Evolutionary conservation across 2,113 vertebrate genomes (phyloP).

Genomic region (Corythornis madagascariensis): DNA sequence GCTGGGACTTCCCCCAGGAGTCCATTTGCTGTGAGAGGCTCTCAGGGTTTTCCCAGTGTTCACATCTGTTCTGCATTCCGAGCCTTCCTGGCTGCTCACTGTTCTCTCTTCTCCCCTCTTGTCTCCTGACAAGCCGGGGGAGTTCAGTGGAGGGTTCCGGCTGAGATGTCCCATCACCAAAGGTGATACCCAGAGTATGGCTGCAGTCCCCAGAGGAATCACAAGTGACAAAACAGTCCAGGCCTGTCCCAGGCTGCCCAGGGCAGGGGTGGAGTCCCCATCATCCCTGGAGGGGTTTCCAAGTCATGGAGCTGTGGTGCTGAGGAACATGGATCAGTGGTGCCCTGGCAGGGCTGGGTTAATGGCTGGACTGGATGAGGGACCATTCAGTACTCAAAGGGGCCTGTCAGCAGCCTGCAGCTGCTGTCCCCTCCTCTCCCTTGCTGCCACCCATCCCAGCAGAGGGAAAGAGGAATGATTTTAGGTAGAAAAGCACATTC

Average conservation of each 20-base stretch:
- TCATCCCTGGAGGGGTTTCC: not conserved
- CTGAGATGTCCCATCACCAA: not conserved
- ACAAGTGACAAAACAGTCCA: not conserved
- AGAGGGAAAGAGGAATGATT: not conserved
- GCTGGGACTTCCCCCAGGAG: not conserved
- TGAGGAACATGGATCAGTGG: not conserved
- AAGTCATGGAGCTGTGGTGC: not conserved
- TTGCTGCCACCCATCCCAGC: not conserved
- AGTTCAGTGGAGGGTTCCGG: not conserved
- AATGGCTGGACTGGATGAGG: not conserved
- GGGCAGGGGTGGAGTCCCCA: not conserved
- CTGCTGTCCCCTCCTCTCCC: not conserved
- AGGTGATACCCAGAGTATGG: not conserved
- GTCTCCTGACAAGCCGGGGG: constrained; percentile 5
- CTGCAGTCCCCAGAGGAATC: not conserved
- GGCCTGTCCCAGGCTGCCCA: not conserved
- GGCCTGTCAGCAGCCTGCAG: not conserved
- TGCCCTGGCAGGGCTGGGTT: not conserved
- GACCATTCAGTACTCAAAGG: too few species aligned
- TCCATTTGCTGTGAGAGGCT: constrained; percentile 15
- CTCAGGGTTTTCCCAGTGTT: not conserved
- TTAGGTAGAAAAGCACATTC: not conserved
- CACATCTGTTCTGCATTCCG: not conserved
- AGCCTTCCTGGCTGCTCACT: constrained; percentile 20
- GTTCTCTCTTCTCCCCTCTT: not conserved